Percentiles rank a stretch among this genome's conserved stretches.
Conservation (phyloP, 1,140 invertebrate genomes). For the Drosophila elegans region DNA sequence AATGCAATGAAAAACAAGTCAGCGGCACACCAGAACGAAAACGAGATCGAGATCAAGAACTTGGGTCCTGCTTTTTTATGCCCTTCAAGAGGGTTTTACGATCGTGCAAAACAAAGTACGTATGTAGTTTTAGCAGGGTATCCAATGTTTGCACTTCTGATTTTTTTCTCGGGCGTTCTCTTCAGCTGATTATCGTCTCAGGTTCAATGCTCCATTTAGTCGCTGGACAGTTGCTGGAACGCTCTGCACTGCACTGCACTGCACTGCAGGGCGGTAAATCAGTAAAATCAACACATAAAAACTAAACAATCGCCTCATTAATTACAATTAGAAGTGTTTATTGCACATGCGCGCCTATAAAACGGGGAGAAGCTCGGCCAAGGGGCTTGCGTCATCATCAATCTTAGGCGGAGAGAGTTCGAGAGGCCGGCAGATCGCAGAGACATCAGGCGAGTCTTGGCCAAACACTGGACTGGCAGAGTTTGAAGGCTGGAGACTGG, state of each 20-base stretch:
- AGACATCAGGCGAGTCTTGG: slow-evolving; percentile 25
- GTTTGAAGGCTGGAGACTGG: slow-evolving; percentile 7
- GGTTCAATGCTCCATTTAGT: slow-evolving; percentile 70
- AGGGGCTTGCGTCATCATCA: slow-evolving; percentile 77
- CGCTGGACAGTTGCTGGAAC: slow-evolving; percentile 37
- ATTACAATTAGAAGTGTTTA: slow-evolving; percentile 84
- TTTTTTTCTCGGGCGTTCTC: no score
- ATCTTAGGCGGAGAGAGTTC: slow-evolving; percentile 49
- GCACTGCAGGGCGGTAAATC: slow-evolving; percentile 57
- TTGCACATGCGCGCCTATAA: slow-evolving; percentile 78
- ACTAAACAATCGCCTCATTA: slow-evolving; percentile 83
- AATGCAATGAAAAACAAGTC: slow-evolving; percentile 74
- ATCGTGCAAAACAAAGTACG: not conserved
- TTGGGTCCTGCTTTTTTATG: slow-evolving; percentile 16
- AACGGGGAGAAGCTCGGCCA: slow-evolving; percentile 43
- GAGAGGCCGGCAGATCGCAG: slow-evolving; percentile 22
- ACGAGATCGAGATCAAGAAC: slow-evolving; percentile 21
- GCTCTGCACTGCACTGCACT: slow-evolving; percentile 21
- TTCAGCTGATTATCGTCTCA: slow-evolving; percentile 8
- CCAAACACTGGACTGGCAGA: not conserved
- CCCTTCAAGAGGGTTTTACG: slow-evolving; percentile 7
- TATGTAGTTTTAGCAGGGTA: not conserved
- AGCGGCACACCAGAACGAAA: slow-evolving; percentile 27
- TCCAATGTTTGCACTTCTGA: not conserved
- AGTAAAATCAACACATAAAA: slow-evolving; percentile 83